Base-by-base conservation (phyloP, 2,888 invertebrate species). In the Amiota communis region DNA sequence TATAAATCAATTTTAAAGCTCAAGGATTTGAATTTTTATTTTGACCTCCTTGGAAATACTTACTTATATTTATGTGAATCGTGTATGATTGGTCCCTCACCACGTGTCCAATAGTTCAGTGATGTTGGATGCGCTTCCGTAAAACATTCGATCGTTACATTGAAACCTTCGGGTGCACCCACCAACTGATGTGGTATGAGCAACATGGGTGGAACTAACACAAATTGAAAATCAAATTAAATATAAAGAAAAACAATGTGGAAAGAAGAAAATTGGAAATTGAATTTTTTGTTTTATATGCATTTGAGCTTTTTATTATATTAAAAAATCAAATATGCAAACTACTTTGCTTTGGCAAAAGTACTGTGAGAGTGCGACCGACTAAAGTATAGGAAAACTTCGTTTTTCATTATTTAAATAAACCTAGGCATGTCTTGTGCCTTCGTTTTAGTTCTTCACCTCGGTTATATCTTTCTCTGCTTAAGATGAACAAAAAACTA, bases 71-170 rank as follows among this genome's bases (percentile, higher is more conserved):
- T 97, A 76, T 91, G 90, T 75, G 94, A 95, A 87, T 96, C 96
- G 88, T 96, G 96, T 82, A 97, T 96, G 94, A 97, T 97, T 86
- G 95, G 94, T 23, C 95, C 95, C 86, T 96, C 95, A 88, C 95
- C 95, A 75, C 95, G 91, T 12, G 96, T 96, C 97, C 96, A 97
- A 90, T 96, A 96, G 90, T 96, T 96, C 75, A 97, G 91, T 17
- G 97, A 97, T 56, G 95, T 95, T 10, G 97, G 97, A 90, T 96
- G 95, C n/a, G 97, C 97, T 90, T 97, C 97, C 8, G 96, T 96
- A 89, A 95, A 94, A 88, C 97, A 97, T 91, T 97, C 96, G 79
- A 97, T 91, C 51, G 95, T 96, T 11, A 96, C 96, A 83, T 95
- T 94, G 90, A 94, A 95, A 83, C 94, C 95, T 75, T 95, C 91